Percentiles rank a stretch among this genome's conserved stretches.
Evolutionary conservation across 2,113 vertebrate species (phyloP).

Genomic region (Cochlearius cochlearius): DNA sequence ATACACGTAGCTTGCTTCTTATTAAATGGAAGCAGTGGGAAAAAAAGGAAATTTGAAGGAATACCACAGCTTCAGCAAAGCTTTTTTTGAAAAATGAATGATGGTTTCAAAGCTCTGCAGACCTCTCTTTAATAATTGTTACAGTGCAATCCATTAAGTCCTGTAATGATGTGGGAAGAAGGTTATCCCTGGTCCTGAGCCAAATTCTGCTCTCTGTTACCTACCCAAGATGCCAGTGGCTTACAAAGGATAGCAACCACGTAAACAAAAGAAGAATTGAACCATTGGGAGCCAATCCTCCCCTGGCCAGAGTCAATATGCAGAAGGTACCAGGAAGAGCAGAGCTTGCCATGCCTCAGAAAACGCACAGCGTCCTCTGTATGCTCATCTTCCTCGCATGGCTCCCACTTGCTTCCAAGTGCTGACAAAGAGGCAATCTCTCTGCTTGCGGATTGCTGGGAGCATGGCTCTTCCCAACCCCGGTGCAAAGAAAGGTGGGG

Average conservation of each 20-base stretch:
- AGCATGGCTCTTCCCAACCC: neutral
- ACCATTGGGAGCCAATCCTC: neutral
- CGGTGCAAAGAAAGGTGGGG: neutral
- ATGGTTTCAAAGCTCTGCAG: neutral
- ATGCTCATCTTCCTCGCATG: neutral
- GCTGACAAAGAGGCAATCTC: neutral
- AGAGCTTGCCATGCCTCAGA: neutral
- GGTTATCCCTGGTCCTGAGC: slow-evolving; percentile 10
- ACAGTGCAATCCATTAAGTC: neutral
- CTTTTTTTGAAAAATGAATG: neutral
- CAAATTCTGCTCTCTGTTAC: neutral
- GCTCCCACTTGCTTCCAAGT: neutral
- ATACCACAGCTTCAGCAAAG: neutral
- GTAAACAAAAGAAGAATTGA: neutral
- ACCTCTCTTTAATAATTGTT: slow-evolving; percentile 16
- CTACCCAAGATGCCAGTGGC: neutral
- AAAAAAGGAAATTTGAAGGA: neutral
- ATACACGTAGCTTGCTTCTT: neutral
- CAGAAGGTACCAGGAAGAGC: neutral
- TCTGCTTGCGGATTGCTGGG: neutral
- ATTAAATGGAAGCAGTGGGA: neutral
- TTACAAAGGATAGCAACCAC: neutral
- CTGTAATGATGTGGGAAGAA: slow-evolving; percentile 6
- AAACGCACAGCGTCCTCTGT: fast-evolving
- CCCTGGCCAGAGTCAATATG: neutral